Evolutionary conservation across 2,113 vertebrate species (phyloP).

Genomic region (Cyanocitta stelleri): DNA sequence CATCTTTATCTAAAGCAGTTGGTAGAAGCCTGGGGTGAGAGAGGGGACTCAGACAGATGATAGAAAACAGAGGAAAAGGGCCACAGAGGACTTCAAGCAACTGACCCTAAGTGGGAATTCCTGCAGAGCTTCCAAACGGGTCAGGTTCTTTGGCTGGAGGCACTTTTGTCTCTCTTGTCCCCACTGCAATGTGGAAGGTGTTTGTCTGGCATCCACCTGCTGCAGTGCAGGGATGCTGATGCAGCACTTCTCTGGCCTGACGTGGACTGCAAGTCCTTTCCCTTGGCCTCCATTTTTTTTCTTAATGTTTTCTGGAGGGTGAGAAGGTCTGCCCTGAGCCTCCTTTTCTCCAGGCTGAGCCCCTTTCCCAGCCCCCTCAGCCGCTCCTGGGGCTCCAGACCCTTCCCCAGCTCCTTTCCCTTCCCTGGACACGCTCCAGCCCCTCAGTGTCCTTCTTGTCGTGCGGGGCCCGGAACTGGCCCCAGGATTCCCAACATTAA

Average conservation of each 20-base stretch:
- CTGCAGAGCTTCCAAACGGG: not conserved
- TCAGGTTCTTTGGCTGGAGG: not conserved
- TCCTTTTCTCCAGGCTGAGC: not conserved
- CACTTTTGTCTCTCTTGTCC: not conserved
- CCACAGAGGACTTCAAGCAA: not conserved
- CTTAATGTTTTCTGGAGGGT: not conserved
- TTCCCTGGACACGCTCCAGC: not conserved
- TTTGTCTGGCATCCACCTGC: not conserved
- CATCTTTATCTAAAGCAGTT: not conserved
- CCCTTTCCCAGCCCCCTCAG: not conserved
- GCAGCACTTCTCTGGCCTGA: not conserved
- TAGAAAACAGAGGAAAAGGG: not conserved
- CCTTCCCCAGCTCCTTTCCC: not conserved
- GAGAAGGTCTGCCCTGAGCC: not conserved
- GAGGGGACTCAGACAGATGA: accelerated
- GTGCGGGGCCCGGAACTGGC: not conserved
- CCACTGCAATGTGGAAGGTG: not conserved
- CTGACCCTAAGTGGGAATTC: not conserved
- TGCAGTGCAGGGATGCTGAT: not conserved
- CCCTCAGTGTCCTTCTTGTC: not conserved
- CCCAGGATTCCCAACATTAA: not conserved
- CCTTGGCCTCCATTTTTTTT: not conserved
- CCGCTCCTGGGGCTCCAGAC: not conserved
- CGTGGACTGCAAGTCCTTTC: not conserved
- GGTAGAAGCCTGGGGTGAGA: not conserved